phyloP scores from a whole-genome alignment of 1,140 invertebrate genomes.

The Aplysia californica region DNA sequence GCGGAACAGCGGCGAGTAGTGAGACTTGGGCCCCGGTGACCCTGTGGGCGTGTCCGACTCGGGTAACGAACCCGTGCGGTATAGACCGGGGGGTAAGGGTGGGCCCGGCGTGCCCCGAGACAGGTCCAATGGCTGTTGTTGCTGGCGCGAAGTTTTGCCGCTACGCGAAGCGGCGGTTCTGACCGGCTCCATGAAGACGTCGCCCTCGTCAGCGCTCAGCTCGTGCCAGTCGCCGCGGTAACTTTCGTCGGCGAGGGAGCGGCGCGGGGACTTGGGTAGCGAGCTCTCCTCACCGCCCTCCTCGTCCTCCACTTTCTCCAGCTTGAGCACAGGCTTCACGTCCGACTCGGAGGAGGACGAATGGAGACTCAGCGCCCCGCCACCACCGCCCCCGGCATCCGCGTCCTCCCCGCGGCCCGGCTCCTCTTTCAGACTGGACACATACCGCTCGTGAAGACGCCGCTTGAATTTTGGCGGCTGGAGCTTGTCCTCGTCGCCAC shows the following conservation, averaged over 20 bases:
- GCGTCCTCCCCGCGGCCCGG: slow-evolving; percentile 11
- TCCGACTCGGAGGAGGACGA: neutral
- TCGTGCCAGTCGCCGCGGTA: slow-evolving; percentile 25
- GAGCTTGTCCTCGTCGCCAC: slow-evolving; percentile 1
- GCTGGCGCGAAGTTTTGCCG: slow-evolving; percentile 18
- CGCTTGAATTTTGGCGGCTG: slow-evolving; percentile 44
- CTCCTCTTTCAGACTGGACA: slow-evolving; percentile 31
- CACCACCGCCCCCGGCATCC: neutral
- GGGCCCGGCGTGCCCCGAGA: slow-evolving; percentile 25
- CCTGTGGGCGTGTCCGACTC: slow-evolving; percentile 18
- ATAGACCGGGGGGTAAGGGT: neutral
- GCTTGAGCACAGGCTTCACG: slow-evolving; percentile 15
- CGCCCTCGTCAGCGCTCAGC: slow-evolving; percentile 40
- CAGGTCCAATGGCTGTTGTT: slow-evolving; percentile 41
- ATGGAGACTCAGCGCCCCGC: neutral
- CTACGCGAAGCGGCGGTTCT: slow-evolving; percentile 5
- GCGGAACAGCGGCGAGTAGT: slow-evolving; percentile 39
- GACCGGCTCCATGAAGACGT: slow-evolving; percentile 44
- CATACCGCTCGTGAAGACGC: slow-evolving; percentile 41
- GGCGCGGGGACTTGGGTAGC: slow-evolving; percentile 19
- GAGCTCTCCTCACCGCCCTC: slow-evolving; percentile 12
- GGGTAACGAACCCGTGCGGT: slow-evolving; percentile 11
- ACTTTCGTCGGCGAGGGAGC: slow-evolving; percentile 37
- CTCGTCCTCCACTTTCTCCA: slow-evolving; percentile 24
- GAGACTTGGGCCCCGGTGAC: slow-evolving; percentile 25